Evolutionary conservation across 2,888 invertebrate genomes (phyloP).

Genomic region (Ditula angustiorana): DNA sequence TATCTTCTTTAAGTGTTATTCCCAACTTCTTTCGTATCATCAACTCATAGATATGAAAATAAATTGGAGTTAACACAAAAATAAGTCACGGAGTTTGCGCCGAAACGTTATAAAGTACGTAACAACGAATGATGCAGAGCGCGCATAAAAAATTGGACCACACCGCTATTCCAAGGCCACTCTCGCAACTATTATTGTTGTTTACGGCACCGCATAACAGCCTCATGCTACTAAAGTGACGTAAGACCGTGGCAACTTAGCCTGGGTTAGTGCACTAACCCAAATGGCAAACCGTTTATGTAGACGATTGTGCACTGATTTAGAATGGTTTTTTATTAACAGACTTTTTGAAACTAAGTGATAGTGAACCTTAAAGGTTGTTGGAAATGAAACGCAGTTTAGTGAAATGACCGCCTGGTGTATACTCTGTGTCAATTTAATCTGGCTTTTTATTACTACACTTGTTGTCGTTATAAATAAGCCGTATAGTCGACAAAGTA

Average conservation of each 20-base stretch:
- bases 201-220: constrained; percentile 23
- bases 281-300: background rate
- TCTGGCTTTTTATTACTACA: too few species aligned
- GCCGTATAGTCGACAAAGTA: too few species aligned
- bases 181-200: constrained; percentile 27
- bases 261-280: background rate
- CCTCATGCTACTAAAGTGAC: constrained; percentile 18
- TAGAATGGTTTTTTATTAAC: too few species aligned
- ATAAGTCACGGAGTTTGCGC: background rate
- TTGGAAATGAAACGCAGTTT: too few species aligned
- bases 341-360: too few species aligned
- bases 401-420: too few species aligned
- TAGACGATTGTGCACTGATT: background rate
- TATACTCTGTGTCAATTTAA: too few species aligned
- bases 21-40: too few species aligned
- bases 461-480: too few species aligned
- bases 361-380: too few species aligned
- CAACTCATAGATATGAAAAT: too few species aligned
- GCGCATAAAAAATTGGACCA: constrained; percentile 22
- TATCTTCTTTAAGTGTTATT: too few species aligned
- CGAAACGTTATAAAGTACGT: background rate
- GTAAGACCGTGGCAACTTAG: background rate
- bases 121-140: constrained; percentile 1
- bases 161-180: constrained; percentile 25
- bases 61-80: background rate